Conservation (phyloP, 2,888 invertebrate species). For the Pterobdella sp. region DNA sequence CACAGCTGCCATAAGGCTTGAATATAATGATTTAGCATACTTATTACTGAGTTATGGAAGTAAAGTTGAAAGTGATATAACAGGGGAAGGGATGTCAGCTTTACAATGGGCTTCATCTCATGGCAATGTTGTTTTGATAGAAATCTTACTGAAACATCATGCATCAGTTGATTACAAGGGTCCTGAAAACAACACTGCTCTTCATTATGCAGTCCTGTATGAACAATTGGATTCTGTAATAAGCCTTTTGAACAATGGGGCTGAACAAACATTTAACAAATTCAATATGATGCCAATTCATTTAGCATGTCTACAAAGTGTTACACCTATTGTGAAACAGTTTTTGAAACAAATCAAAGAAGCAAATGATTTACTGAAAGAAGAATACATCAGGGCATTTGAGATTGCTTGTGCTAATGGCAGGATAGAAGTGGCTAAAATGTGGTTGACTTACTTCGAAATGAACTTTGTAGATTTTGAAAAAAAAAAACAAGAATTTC, state of each 20-base stretch:
- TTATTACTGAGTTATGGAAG: background rate
- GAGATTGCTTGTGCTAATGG: background rate
- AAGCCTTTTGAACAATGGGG: background rate
- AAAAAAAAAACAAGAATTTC: background rate
- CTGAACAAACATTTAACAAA: background rate
- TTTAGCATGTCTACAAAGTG: background rate
- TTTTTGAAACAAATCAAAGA: background rate
- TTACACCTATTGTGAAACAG: background rate
- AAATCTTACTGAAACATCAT: background rate
- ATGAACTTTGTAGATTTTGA: background rate
- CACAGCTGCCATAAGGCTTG: background rate
- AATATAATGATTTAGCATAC: background rate
- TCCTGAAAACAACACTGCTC: background rate
- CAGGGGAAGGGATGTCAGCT: background rate
- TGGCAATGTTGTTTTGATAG: background rate
- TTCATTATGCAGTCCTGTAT: background rate
- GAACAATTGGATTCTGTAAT: background rate
- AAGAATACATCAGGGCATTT: background rate
- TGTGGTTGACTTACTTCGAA: background rate
- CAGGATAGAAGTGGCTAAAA: background rate
- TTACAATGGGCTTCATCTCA: background rate
- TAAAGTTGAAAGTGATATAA: background rate
- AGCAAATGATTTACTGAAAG: background rate
- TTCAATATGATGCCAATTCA: background rate
- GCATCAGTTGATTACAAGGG: background rate